Evolutionary conservation across 30 jellyfish, hydroid and myxozoan genomes (phyloP), one percentile per base, ranked within the genome.

Genomic region (Cassiopea andromeda): DNA sequence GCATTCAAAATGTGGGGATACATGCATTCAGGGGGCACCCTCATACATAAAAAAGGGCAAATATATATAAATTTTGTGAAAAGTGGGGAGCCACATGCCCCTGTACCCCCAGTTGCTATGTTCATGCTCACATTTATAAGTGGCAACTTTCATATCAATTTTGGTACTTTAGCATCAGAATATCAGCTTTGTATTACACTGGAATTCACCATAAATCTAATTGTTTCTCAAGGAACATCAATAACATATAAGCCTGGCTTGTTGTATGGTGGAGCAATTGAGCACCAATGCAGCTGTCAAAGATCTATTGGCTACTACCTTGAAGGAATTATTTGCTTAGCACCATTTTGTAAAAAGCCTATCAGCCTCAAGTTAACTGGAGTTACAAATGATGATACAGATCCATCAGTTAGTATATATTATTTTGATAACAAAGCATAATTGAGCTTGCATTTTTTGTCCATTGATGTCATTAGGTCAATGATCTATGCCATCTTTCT

Each of bases 211-310:
- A 54, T 3, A 3, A 54, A 54, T 54, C 12, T 54, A 3, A 10
- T 54, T 27, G 64, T 0, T 12, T 77, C 48, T 68, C 18, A 69
- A 92, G 99, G 99, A 45, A 96, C 99, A 38, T 86, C 97, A 48
- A 80, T 96, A 47, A 45, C 89, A 60, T 96, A 85, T 71, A 82
- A 77, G 17, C 99, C 99, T 15, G 99, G 99, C 67, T 60, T 96
- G 72, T 88, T 96, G 46, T 72, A 68, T 81, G 99, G 99, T 47
- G 99, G 99, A 5, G 48, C 92, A 44, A 54, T 96, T 50, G 98
- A 91, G 44, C 99, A 96, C 88, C 98, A 96, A 66, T 96, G 99
- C 93, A 96, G 99, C 88, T 77, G 91, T 58, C 97, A 96, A 79
- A 87, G 99, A n/a, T 87, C 97, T 2, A 87, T 96, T 88, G 99